Conservation (phyloP, 2,113 vertebrate species). For the Mastomys natalensis region DNA sequence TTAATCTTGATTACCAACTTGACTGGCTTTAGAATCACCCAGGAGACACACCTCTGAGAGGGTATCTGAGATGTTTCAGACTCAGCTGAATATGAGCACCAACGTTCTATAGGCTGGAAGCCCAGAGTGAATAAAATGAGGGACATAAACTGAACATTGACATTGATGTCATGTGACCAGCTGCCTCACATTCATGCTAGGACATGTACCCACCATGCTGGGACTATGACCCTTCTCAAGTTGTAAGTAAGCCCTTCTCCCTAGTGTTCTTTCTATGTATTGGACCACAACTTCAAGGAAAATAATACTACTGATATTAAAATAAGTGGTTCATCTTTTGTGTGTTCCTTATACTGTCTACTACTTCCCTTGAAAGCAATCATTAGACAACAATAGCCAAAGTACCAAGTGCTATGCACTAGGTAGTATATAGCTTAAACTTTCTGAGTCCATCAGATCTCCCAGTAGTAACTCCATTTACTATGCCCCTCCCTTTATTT, state of each 20-base stretch:
- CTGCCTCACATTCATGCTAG: not conserved
- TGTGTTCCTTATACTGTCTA: slow-evolving; percentile 18
- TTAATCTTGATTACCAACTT: not conserved
- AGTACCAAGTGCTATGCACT: slow-evolving; percentile 41
- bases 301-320: slow-evolving; percentile 4
- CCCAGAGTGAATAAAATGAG: not conserved
- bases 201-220: not conserved
- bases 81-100: not conserved
- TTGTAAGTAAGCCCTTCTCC: not conserved
- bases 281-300: not conserved
- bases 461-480: not conserved
- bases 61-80: not conserved
- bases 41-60: not conserved
- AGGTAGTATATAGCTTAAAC: not conserved
- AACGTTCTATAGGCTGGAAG: not conserved
- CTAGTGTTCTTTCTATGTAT: not conserved
- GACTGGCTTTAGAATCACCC: not conserved
- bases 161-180: not conserved
- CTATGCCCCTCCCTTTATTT: not conserved
- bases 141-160: not conserved
- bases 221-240: not conserved
- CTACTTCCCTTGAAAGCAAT: slow-evolving; percentile 7
- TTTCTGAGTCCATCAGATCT: not conserved
- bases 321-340: not conserved
- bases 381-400: slow-evolving; percentile 46